Conservation (phyloP, 2,797 vertebrate genomes). For the Nyctalus aviator region DNA sequence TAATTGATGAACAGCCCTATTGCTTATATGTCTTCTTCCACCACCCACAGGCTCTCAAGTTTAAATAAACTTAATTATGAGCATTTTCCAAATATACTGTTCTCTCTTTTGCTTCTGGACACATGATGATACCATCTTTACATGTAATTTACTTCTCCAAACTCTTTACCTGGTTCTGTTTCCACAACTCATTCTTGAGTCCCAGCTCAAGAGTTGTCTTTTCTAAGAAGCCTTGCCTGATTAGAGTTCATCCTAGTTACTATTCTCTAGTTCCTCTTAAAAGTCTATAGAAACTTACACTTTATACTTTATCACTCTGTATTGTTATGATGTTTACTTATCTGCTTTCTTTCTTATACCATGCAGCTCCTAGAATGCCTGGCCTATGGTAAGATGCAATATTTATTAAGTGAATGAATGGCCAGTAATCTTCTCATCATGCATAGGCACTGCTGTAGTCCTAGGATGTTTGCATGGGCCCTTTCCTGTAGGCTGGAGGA, state of each 20-base stretch:
- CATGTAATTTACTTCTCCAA: background rate
- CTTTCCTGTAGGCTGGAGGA: background rate
- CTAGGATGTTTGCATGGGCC: constrained; percentile 4
- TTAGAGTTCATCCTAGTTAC: background rate
- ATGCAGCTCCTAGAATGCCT: background rate
- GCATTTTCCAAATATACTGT: background rate
- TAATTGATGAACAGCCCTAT: background rate
- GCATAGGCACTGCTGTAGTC: background rate
- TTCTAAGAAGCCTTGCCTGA: background rate
- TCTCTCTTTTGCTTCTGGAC: background rate
- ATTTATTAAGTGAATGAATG: background rate
- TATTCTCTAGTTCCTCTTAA: background rate
- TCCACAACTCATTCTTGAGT: background rate
- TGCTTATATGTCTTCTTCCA: background rate
- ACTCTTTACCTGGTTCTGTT: background rate
- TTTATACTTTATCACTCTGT: background rate
- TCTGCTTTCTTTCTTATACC: background rate
- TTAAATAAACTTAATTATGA: background rate
- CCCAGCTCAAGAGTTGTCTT: background rate
- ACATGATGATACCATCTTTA: background rate
- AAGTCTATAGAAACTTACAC: background rate
- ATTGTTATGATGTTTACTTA: background rate
- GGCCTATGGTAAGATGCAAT: background rate
- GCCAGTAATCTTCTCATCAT: background rate
- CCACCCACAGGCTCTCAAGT: background rate